Conservation (phyloP, 2,888 invertebrate species). For the Geophilus truncorum region DNA sequence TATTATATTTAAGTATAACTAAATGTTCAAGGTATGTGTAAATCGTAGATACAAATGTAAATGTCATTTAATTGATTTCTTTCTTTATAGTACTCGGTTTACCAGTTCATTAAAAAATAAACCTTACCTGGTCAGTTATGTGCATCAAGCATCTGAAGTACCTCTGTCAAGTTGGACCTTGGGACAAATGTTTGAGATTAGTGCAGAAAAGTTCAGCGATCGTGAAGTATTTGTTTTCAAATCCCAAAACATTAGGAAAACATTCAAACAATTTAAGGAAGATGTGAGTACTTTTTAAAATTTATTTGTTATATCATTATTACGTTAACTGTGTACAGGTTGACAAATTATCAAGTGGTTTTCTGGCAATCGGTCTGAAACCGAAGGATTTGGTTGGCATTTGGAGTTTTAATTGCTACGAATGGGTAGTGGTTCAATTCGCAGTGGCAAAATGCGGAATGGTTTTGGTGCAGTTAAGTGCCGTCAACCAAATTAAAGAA, state of each 20-base stretch:
- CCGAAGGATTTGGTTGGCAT: conserved; percentile 70
- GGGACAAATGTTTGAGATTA: conserved; percentile 56
- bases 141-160: conserved; percentile 46
- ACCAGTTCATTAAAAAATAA: neutral
- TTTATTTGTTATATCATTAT: conserved; percentile 41
- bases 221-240: conserved; percentile 57
- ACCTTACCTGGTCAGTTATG: conserved; percentile 19
- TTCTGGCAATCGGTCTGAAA: conserved; percentile 62
- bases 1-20: no score
- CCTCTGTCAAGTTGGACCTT: conserved; percentile 56
- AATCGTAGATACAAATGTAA: no score
- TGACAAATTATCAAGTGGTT: conserved; percentile 65
- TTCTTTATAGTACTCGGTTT: neutral
- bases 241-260: conserved; percentile 54
- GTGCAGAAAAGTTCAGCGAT: conserved; percentile 55
- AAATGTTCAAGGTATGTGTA: no score
- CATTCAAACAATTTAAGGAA: conserved; percentile 51
- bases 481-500: conserved; percentile 65
- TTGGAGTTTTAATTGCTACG: conserved; percentile 70
- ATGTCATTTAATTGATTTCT: no score
- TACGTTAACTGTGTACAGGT: conserved; percentile 54
- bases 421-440: conserved; percentile 69
- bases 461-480: conserved; percentile 66
- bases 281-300: neutral
- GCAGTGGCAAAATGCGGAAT: conserved; percentile 65